Percentiles rank a stretch among this genome's conserved stretches.
These are phyloP conservation scores for Globodera ellingtonae DNA, from an alignment of 1,140 invertebrate genomes.

Conservation along the genomic window DNA sequence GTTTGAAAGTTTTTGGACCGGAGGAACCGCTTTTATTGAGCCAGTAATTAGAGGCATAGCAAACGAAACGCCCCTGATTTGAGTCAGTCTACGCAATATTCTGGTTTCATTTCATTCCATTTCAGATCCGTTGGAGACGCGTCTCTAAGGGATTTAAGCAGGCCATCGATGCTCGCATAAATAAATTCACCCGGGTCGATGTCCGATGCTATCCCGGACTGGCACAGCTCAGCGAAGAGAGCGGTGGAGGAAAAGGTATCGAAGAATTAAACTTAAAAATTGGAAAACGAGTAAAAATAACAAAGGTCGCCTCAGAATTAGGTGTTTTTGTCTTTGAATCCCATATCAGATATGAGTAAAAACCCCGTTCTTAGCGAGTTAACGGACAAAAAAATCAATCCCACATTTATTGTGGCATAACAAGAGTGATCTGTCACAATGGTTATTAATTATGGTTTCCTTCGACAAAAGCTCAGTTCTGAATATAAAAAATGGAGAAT, in stretches of 20 bases:
- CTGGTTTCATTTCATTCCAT: neutral
- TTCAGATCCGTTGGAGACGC: conserved; percentile 53
- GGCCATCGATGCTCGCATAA: conserved; percentile 50
- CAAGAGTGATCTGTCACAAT: too few species aligned
- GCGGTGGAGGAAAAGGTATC: conserved; percentile 14
- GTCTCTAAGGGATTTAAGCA: conserved; percentile 51
- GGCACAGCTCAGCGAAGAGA: conserved; percentile 41
- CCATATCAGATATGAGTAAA: too few species aligned
- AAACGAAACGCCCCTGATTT: too few species aligned
- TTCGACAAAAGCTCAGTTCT: neutral
- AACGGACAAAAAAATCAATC: too few species aligned
- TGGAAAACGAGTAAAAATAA: conserved; percentile 3
- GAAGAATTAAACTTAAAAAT: too few species aligned
- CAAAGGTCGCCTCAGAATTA: too few species aligned
- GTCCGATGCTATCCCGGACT: conserved; percentile 57
- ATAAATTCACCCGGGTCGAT: conserved; percentile 52
- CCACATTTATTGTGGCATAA: too few species aligned
- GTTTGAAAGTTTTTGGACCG: conserved; percentile 4
- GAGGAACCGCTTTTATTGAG: neutral
- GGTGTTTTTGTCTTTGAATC: too few species aligned
- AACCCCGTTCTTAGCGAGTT: too few species aligned
- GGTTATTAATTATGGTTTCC: too few species aligned
- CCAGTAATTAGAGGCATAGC: neutral
- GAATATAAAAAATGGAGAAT: conserved; percentile 16
- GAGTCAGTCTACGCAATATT: too few species aligned